A percentile compares a stretch with the other conserved stretches of the same genome.
Conservation (phyloP, 2,797 vertebrate genomes). For the Lepilemur septentrionalis region DNA sequence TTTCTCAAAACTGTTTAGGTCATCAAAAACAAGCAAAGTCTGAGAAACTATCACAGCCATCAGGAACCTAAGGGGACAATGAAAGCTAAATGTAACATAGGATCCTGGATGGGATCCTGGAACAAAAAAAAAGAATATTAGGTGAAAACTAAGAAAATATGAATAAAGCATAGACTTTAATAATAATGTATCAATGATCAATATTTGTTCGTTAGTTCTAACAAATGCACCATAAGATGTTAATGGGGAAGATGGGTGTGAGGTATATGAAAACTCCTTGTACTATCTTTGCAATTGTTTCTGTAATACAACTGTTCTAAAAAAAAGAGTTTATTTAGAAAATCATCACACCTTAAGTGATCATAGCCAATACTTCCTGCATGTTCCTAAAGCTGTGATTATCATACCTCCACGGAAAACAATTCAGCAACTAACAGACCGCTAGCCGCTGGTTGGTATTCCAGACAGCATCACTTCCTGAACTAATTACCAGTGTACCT, state of each 20-base stretch:
- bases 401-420: background rate
- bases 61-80: background rate
- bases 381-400: slow-evolving; percentile 20
- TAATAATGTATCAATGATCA: background rate
- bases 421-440: slow-evolving; percentile 12
- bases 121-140: background rate
- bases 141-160: background rate
- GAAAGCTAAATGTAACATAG: background rate
- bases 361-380: background rate
- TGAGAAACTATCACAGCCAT: background rate
- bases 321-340: slow-evolving; percentile 39
- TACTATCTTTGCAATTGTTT: background rate
- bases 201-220: background rate
- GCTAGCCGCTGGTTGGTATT: slow-evolving; percentile 27
- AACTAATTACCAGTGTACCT: slow-evolving; percentile 28
- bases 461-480: background rate
- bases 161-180: background rate
- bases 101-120: background rate
- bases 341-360: background rate
- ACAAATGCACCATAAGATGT: background rate
- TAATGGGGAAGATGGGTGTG: background rate
- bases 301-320: background rate
- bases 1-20: background rate
- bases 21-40: background rate
- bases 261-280: background rate